Base-by-base conservation (phyloP, 92 coral and sea anemone genomes). In the Porites rus region DNA sequence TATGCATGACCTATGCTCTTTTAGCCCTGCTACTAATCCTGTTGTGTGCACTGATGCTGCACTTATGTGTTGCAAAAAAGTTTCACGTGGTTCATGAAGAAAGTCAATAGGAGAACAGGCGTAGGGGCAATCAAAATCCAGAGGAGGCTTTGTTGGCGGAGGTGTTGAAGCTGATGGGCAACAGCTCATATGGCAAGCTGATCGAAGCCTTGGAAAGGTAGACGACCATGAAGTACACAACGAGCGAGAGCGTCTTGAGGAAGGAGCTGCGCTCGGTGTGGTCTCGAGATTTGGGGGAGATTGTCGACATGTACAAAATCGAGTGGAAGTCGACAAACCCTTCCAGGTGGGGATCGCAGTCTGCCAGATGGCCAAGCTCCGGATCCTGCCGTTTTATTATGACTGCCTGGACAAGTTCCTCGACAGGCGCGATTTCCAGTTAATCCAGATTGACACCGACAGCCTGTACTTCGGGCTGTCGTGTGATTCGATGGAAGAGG, bases 101-200 rank as follows among this genome's bases (percentile, higher is more conserved):
- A 81, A 58, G 51, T 81, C 77, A 81, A 28, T 28, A 65, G n/a
- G 86, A 81, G 51, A 73, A 76, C 50, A 76, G 75, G 25, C 78
- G 31, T 7, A 74, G 17, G 50, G 86, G 63, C 18, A 78, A 81
- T 56, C 46, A 10, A 31, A 62, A 69, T 67, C 66, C 66, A 21
- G 74, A 51, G 10, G 52, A 69, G 19, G 77, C 58, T 7, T 16
- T 81, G 51, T 43, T 65, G 14, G 77, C 78, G n/a, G 78, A 69
- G 66, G 77, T 82, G 20, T 69, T 82, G 28, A 82, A 82, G 64
- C 87, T 82, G 18, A 51, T 82, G 4, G 87, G 87, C 60, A 81
- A 69, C 67, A 10, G 12, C 64, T 24, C 66, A 7, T 69, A 53
- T 21, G 67, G 78, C 50, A 81, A 81, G 85, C 38, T 81, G 60